phyloP scores from a whole-genome alignment of 2,113 vertebrate genomes.

The Halichoeres trimaculatus region DNA sequence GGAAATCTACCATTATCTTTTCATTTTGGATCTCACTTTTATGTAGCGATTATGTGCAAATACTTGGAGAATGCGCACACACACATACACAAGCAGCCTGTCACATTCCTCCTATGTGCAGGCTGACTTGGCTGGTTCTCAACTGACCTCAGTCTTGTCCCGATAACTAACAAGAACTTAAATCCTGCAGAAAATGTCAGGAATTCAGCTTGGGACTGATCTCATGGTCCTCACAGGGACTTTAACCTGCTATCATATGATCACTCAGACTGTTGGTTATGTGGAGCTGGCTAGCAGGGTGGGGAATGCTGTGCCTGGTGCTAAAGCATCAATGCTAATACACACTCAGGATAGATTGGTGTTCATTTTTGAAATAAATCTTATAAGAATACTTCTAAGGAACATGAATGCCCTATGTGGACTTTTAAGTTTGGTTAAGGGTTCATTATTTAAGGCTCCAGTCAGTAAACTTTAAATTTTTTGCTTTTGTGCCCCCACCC shows the following conservation, averaged over 20 bases:
- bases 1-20: neutral
- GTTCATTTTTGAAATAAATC: neutral
- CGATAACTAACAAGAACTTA: constrained; percentile 41
- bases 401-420: neutral
- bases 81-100: neutral
- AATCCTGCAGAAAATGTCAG: constrained; percentile 66
- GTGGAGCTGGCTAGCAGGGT: constrained; percentile 8
- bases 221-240: constrained; percentile 33
- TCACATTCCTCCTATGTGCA: constrained; percentile 7
- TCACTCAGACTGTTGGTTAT: constrained; percentile 38
- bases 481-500: no score
- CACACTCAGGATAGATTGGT: neutral
- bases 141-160: constrained; percentile 7
- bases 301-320: neutral
- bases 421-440: no score
- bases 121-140: constrained; percentile 23
- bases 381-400: neutral
- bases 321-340: neutral
- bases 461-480: no score
- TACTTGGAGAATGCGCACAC: neutral
- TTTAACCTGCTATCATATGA: constrained; percentile 67
- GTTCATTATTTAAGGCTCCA: no score
- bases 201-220: constrained; percentile 60
- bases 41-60: neutral
- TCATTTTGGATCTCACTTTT: neutral